Evolutionary conservation across 2,113 vertebrate species (phyloP), one percentile per base, ranked within the genome.

Genomic region (Podarcis muralis): DNA sequence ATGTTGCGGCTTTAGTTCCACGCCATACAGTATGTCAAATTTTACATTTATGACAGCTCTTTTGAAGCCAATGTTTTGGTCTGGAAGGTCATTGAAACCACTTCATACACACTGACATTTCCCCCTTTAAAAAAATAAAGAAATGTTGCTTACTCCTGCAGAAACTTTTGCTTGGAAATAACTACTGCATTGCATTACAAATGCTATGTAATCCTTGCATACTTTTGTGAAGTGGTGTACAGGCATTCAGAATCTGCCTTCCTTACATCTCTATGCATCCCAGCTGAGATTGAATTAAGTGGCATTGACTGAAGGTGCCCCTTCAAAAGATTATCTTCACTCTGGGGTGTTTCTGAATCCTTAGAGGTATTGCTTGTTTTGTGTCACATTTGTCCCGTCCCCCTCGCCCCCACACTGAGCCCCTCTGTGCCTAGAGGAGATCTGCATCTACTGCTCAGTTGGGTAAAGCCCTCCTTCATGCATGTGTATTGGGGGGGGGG

Each of bases 41-140:
- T 77, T 87, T 89, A 91, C 88, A 80, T 92, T 96, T 95, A 95
- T 94, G 92, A 92, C 83, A 92, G 81, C 92, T 89, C 83, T 93
- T 87, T 94, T 90, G 89, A 94, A 95, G 85, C 94, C 96, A 92
- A 95, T 93, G 90, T 91, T 93, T 92, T 90, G 89, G 91, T 94
- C 95, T 89, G 83, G 84, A 16, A 48, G 66, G 35, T 30, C 48
- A 81, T 66, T 48, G 0, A 48, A 48, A 32, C 6, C 6, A 75
- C 22, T 72, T 18, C 66, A 53, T 20, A 13, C 53, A 53, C 5
- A 27, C 62, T 53, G 48, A 32, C 18, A 32, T 27, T 92, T 92
- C 92, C 91, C 16, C 95, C 91, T 90, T 93, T 92, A 91, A 40
- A 91, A 40, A 84, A 90, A 93, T 93, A 90, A 93, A 93, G 90